Percentiles rank a stretch among this genome's conserved stretches.
These are phyloP conservation scores for Apostichopus parvimensis DNA, from an alignment of 35 echinoderm and acorn worm species.

Conservation along the genomic window DNA sequence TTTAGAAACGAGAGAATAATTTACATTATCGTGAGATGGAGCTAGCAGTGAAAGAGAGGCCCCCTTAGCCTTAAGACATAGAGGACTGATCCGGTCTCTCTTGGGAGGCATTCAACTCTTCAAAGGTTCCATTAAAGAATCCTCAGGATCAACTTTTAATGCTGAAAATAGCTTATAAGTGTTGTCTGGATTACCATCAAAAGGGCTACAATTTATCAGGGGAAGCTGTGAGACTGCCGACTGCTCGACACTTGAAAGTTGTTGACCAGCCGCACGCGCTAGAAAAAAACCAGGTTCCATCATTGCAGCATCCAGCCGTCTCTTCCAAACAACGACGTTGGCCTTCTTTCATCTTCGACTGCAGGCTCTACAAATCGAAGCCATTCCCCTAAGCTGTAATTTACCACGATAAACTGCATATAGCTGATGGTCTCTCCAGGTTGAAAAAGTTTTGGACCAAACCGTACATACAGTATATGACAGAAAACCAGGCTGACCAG, in stretches of 20 bases:
- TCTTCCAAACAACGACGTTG: no score
- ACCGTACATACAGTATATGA: no score
- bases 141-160: conserved; percentile 1
- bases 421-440: no score
- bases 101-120: conserved; percentile 27
- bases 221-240: background rate
- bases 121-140: conserved; percentile 6
- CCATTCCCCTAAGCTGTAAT: no score
- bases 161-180: conserved; percentile 7
- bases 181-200: conserved; percentile 16
- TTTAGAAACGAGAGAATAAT: conserved; percentile 24
- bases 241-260: conserved; percentile 12
- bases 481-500: no score
- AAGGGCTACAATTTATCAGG: background rate
- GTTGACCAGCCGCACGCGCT: background rate
- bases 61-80: conserved; percentile 32
- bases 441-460: no score
- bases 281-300: no score
- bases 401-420: no score
- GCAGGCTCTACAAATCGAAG: no score
- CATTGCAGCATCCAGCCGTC: no score
- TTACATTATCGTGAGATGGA: conserved; percentile 16
- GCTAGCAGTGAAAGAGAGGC: conserved; percentile 4
- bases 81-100: conserved; percentile 15
- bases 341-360: no score